Evolutionary conservation across 1,140 invertebrate species (phyloP).

Genomic region (Leptestheria dahalacensis): DNA sequence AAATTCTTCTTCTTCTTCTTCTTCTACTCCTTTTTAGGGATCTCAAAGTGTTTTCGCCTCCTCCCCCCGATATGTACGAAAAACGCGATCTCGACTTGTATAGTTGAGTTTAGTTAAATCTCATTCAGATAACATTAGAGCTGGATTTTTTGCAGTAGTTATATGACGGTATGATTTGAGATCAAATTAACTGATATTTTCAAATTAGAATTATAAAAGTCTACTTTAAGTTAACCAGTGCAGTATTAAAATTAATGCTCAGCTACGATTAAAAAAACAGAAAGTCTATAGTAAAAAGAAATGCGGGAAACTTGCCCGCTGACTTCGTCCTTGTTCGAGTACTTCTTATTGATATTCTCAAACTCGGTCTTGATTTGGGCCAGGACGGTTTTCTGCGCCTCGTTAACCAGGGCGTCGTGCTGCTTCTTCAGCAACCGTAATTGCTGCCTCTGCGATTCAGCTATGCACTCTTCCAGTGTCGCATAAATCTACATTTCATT

Average conservation of each 20-base stretch:
- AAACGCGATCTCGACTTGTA: too few relatives aligned
- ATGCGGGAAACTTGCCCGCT: conserved; percentile 16
- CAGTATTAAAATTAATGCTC: too few relatives aligned
- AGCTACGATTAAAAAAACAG: neutral
- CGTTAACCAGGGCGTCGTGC: conserved; percentile 58
- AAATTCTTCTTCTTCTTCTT: neutral
- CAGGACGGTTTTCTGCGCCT: conserved; percentile 71
- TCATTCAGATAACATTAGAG: too few relatives aligned
- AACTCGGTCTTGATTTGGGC: conserved; percentile 68
- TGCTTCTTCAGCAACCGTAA: conserved; percentile 49
- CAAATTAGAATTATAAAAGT: too few relatives aligned
- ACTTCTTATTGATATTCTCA: conserved; percentile 58
- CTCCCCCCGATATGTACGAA: too few relatives aligned
- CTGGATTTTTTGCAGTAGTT: too few relatives aligned
- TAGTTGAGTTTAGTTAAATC: too few relatives aligned
- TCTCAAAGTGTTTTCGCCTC: too few relatives aligned
- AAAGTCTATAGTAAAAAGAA: neutral
- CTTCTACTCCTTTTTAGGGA: too few relatives aligned
- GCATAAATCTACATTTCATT: conserved; percentile 34
- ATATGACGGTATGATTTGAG: too few relatives aligned
- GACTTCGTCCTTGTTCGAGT: conserved; percentile 70
- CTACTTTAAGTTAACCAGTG: too few relatives aligned
- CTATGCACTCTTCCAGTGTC: conserved; percentile 60
- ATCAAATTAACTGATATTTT: too few relatives aligned
- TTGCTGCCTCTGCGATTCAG: conserved; percentile 58